phyloP scores from a whole-genome alignment of 1,140 invertebrate genomes.

The Dreissena polymorpha region DNA sequence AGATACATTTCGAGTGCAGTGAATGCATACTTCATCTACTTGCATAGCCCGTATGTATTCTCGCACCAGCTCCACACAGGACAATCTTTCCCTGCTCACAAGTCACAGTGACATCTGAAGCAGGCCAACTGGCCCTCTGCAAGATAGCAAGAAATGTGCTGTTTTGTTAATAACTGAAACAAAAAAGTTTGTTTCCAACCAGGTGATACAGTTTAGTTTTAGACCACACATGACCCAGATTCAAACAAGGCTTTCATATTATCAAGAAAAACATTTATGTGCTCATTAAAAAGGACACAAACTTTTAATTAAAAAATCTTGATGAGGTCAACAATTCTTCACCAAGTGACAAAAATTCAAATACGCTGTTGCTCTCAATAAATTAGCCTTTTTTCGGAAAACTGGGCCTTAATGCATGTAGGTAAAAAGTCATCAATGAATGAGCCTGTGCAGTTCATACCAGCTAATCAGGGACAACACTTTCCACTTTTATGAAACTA shows the following conservation, averaged over 20 bases:
- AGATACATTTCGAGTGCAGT: background rate
- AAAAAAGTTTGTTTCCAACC: no score
- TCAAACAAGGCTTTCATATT: no score
- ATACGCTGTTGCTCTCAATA: background rate
- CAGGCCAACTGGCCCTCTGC: constrained; percentile 76
- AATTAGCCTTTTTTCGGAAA: no score
- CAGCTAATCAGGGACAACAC: no score
- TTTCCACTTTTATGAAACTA: no score
- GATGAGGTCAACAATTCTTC: background rate
- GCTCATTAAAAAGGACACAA: background rate
- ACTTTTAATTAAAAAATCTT: no score
- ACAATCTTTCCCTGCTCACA: constrained; percentile 78
- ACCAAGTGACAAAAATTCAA: background rate
- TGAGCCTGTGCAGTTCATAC: no score
- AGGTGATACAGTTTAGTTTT: no score
- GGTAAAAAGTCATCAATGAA: no score
- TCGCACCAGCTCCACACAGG: constrained; percentile 83
- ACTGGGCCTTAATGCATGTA: no score
- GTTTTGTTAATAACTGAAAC: no score
- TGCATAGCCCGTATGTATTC: constrained; percentile 85
- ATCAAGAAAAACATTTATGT: background rate
- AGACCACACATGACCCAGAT: no score
- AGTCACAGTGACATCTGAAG: constrained; percentile 74
- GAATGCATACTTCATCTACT: constrained; percentile 81
- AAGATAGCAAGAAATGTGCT: constrained; percentile 9